phyloP scores from a whole-genome alignment of 2,888 invertebrate species.

The Xestia c-nigrum region DNA sequence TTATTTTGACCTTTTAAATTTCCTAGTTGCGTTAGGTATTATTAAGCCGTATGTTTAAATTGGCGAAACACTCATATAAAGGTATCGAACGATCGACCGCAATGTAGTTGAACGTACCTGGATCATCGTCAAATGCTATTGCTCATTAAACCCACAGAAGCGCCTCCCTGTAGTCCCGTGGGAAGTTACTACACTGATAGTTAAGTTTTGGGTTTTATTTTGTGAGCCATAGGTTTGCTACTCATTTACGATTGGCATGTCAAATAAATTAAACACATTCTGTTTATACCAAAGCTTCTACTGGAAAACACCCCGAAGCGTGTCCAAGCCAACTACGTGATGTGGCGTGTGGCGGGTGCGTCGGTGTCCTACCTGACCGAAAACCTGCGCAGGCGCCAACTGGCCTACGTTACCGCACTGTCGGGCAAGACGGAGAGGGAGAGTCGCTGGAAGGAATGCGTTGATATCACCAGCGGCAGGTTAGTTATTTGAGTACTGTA shows the following conservation, averaged over 20 bases:
- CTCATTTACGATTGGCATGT: not conserved
- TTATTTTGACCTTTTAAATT: not conserved
- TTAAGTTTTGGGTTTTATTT: not conserved
- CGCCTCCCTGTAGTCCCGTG: not conserved
- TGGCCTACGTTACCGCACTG: constrained; percentile 95
- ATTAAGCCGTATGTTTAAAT: not conserved
- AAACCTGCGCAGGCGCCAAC: constrained; percentile 93
- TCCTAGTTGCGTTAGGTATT: not conserved
- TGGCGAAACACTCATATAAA: not conserved
- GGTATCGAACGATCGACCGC: not conserved
- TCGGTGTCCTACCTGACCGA: constrained; percentile 96
- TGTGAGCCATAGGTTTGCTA: not conserved
- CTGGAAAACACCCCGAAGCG: constrained; percentile 90
- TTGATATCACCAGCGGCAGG: constrained; percentile 95
- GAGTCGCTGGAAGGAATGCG: constrained; percentile 97
- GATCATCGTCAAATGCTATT: not conserved
- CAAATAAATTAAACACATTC: not conserved
- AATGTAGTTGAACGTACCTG: not conserved
- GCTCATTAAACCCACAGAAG: not conserved
- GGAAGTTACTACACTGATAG: not conserved
- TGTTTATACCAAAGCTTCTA: constrained; percentile 73
- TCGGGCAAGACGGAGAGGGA: constrained; percentile 96
- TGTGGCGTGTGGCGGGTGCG: constrained; percentile 97
- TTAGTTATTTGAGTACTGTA: constrained; percentile 69
- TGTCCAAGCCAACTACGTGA: constrained; percentile 95